phyloP scores from a whole-genome alignment of 2,113 vertebrate species.

The Hippocampus comes region DNA sequence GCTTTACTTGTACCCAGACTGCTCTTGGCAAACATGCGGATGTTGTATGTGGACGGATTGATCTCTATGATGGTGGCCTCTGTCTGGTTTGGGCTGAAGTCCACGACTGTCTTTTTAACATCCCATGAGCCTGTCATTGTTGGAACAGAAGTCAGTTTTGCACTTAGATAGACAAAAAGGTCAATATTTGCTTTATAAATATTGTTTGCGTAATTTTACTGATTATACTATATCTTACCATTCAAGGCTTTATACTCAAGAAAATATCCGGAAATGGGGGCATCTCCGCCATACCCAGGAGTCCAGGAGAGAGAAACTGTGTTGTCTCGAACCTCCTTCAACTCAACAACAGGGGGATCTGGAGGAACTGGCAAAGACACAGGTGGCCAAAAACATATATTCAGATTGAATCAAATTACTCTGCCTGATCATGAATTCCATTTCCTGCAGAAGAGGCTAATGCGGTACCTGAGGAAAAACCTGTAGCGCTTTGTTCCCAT shows the following conservation, averaged over 20 bases:
- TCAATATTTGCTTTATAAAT: not conserved
- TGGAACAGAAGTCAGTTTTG: not conserved
- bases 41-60: constrained; percentile 54
- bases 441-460: not conserved
- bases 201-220: not conserved
- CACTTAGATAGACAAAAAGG: not conserved
- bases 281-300: constrained; percentile 40
- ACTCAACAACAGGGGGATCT: constrained; percentile 42
- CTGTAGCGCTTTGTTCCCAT: constrained; percentile 27
- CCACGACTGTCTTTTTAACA: constrained; percentile 38
- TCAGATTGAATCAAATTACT: not conserved
- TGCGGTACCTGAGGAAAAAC: constrained; percentile 28
- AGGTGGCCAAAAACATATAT: not conserved
- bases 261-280: constrained; percentile 46
- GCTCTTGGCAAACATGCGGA: constrained; percentile 64
- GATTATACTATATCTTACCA: constrained; percentile 30
- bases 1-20: constrained; percentile 43
- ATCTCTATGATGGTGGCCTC: constrained; percentile 62
- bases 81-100: constrained; percentile 46
- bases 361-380: constrained; percentile 29
- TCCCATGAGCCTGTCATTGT: constrained; percentile 55
- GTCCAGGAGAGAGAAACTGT: constrained; percentile 52
- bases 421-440: not conserved
- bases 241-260: constrained; percentile 59
- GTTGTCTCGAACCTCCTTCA: constrained; percentile 41